phyloP scores from a whole-genome alignment of 1,140 invertebrate species.

The Hycleus cichorii region DNA sequence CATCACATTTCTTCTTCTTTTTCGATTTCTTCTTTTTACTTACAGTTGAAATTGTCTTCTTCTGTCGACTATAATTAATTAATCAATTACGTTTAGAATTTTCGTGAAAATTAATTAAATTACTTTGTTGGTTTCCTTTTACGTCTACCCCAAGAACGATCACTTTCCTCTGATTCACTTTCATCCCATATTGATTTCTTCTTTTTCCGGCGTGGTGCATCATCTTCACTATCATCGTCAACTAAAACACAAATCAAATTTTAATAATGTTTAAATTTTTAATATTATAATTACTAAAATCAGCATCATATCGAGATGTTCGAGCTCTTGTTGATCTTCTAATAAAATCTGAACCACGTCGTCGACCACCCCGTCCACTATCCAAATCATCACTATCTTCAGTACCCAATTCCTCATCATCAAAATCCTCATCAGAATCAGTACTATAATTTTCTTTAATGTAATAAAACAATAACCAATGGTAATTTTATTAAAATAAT shows the following conservation, averaged over 20 bases:
- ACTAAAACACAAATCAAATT: not conserved
- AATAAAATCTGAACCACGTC: conserved; percentile 43
- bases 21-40: conserved; percentile 37
- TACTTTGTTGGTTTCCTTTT: conserved; percentile 38
- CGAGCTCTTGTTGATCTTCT: conserved; percentile 52
- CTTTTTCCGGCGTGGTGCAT: conserved; percentile 49
- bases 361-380: conserved; percentile 39
- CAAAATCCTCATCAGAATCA: conserved; percentile 37
- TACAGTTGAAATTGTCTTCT: not conserved
- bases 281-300: conserved; percentile 46
- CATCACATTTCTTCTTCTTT: conserved; percentile 45
- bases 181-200: conserved; percentile 46
- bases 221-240: conserved; percentile 40
- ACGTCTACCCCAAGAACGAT: conserved; percentile 49
- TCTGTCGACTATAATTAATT: not conserved
- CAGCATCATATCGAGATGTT: conserved; percentile 48
- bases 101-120: not conserved
- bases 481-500: too few species aligned
- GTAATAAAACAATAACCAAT: too few species aligned
- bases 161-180: conserved; percentile 51
- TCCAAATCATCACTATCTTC: conserved; percentile 54
- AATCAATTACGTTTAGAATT: not conserved
- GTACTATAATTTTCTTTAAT: not conserved
- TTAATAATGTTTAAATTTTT: not conserved
- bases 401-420: conserved; percentile 52